Evolutionary conservation across 92 coral and sea anemone genomes (phyloP), one percentile per base, ranked within the genome.

Genomic region (Zoanthus gigantus): DNA sequence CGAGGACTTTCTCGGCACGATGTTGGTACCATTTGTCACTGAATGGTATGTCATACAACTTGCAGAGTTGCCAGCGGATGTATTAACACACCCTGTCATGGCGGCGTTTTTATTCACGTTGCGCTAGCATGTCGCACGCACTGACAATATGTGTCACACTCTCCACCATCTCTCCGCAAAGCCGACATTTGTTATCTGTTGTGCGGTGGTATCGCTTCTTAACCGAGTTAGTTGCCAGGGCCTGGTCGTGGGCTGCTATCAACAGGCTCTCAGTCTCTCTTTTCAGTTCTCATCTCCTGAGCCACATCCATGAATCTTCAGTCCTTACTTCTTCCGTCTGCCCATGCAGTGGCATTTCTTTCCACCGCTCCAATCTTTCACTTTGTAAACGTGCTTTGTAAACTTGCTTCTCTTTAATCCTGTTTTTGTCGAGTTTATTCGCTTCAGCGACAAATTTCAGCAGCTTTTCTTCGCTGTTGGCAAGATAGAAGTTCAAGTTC

Each of bases 121-220:
- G 65, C 37, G 65, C 74, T 61, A 83, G 50, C 56, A 53, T 73
- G 66, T 47, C 66, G 44, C 86, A 81, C 65, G 74, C 86, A 86
- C 89, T 86, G n/a, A 84, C 89, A 72, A 86, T 75, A 50, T 86
- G 89, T 71, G 85, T 71, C 17, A 73, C 89, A 5, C 57, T 53
- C 85, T 86, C 83, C 71, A 86, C 89, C 84, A 9, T 84, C 83
- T 28, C 77, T 31, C 89, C 89, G 47, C 89, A 86, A 11, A 86
- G 85, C 89, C 83, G 58, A 48, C 89, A 86, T 69, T 86, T 53
- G 34, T 71, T 84, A 76, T 86, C 69, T 15, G 77, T 23, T 23
- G 23, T 23, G 23, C 23, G 23, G 23, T 23, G 23, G 23, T 23
- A 23, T 23, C 23, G 23, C 89, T 53, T 73, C 68, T 56, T 86